Conservation (phyloP, 2,888 invertebrate genomes). For the Alviniconcha strummeri region DNA sequence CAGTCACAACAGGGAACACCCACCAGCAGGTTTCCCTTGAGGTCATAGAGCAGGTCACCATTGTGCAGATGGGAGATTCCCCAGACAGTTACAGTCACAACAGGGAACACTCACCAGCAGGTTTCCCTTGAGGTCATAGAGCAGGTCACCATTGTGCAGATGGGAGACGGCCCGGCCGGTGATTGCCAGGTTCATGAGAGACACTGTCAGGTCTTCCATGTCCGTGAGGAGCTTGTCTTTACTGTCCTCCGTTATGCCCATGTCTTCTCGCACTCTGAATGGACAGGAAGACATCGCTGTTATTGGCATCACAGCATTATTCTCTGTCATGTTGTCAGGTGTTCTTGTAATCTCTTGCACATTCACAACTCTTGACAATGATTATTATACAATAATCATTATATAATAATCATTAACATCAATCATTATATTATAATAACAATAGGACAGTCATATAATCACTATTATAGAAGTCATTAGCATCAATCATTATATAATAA, state of each 20-base stretch:
- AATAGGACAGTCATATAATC: no score
- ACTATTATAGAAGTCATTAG: no score
- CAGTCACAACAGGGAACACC: no score
- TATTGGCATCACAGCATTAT: no score
- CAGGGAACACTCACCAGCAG: slow-evolving; percentile 54
- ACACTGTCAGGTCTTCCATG: slow-evolving; percentile 82
- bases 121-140: slow-evolving; percentile 71
- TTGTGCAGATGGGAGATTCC: slow-evolving; percentile 87
- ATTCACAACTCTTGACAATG: no score
- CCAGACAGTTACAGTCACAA: no score
- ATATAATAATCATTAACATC: no score
- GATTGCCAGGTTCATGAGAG: slow-evolving; percentile 82
- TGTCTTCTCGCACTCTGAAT: slow-evolving; percentile 56
- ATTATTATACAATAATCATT: no score
- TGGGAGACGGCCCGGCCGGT: slow-evolving; percentile 86
- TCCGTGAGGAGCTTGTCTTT: slow-evolving; percentile 72
- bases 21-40: slow-evolving; percentile 62
- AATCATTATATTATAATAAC: no score
- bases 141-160: slow-evolving; percentile 85
- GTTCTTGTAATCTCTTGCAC: no score
- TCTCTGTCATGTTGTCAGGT: no score
- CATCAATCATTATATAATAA: no score
- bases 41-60: slow-evolving; percentile 79
- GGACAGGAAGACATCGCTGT: background rate
- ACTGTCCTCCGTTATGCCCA: slow-evolving; percentile 47